Base-by-base conservation (phyloP, 2,113 vertebrate species). In the Puntigrus tetrazona region DNA sequence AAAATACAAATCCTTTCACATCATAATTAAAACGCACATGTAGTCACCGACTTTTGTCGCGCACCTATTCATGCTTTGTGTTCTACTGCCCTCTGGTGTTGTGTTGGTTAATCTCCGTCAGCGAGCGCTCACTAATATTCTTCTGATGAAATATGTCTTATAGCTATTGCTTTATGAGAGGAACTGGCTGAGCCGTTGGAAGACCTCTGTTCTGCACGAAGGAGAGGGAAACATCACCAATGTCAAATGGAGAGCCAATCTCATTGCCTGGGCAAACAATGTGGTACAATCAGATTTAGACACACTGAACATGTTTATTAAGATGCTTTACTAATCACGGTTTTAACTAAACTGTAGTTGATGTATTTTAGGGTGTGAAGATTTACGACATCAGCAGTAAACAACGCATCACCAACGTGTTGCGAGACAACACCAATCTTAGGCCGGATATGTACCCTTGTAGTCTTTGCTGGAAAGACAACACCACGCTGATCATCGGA, bases 361-460 rank as follows among this genome's bases (percentile, higher is more conserved):
- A 86, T 18, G 84, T 70, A 4, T 31, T 2, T 84, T 78, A 99
- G 98, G 97, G 98, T 0, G 98, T 99, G 87, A 99, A 98, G 93
- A 99, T 99, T 93, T 97, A 98, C 83, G 98, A 99, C 89, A 91
- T 97, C 88, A 94, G 94, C 90, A 96, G 96, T 38, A 98, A 97
- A 90, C 97, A 99, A 87, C 95, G 97, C 88, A 99, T 99, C 93
- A 98, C 97, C 83, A 99, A 98, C 0, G 96, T 99, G 86, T 92
- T 97, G 90, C 94, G 98, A 85, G 98, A 99, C 75, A 96, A 99
- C 85, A 91, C 94, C 80, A 96, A 94, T 87, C 95, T 99, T 82
- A 96, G 98, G 76, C 97, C 98, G 0, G 98, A 99, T 89, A 99
- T 99, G 98, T 99, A 99, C 88, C 98, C 96, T 14, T 99, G 98